A percentile compares a stretch with the other conserved stretches of the same genome.
Evolutionary conservation across 2,113 vertebrate species (phyloP).

Genomic region (Triplophysa siluroides): DNA sequence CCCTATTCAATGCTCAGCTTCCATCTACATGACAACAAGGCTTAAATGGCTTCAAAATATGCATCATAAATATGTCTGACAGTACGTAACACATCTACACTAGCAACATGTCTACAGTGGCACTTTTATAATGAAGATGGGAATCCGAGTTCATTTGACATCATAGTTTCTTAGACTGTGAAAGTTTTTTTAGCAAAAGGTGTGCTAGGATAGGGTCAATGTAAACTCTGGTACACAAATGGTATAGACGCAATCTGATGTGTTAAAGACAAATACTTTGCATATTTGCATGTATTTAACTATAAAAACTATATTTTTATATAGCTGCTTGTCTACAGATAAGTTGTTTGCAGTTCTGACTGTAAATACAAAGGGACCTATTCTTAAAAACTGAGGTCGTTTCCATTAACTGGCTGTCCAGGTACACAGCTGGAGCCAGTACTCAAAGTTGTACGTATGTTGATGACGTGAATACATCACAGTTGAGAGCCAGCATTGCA

Average conservation of each 20-base stretch:
- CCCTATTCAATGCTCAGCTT: slow-evolving; percentile 27
- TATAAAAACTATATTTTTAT: too few species aligned
- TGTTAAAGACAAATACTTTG: not conserved
- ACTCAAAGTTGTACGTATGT: too few species aligned
- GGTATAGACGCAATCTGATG: not conserved
- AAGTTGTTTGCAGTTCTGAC: too few species aligned
- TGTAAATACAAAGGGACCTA: too few species aligned
- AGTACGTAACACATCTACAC: not conserved
- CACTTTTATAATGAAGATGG: not conserved
- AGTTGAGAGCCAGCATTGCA: not conserved
- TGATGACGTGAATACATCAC: not conserved
- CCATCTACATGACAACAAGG: slow-evolving; percentile 26
- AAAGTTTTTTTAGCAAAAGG: not conserved
- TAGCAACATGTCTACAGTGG: not conserved
- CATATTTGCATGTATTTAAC: not conserved
- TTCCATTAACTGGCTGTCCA: too few species aligned
- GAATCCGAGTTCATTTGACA: too few species aligned
- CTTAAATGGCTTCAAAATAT: slow-evolving; percentile 3
- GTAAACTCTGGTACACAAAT: not conserved
- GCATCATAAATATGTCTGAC: not conserved
- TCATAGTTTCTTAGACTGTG: not conserved
- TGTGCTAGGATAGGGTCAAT: not conserved
- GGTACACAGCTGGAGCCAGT: too few species aligned
- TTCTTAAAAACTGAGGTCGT: too few species aligned
- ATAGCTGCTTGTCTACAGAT: too few species aligned